Percentiles rank a stretch among this genome's conserved stretches.
These are phyloP conservation scores for Distichodus sexfasciatus DNA, from an alignment of 2,797 vertebrate species.

Conservation along the genomic window DNA sequence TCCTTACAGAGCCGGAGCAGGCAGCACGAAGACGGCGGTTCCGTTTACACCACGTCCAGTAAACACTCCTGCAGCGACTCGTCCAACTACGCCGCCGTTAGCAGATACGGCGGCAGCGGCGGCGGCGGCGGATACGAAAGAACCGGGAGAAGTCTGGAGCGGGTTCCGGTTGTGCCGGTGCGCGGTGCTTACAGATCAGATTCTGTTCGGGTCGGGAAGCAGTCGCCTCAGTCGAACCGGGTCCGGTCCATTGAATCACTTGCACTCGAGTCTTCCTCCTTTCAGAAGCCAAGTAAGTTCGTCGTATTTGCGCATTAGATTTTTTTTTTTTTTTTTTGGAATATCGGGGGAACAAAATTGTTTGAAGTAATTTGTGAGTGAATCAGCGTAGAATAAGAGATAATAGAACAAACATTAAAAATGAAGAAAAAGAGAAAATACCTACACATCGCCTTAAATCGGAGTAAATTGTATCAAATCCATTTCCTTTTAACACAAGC, in stretches of 20 bases:
- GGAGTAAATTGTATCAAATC: too few species aligned
- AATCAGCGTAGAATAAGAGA: too few species aligned
- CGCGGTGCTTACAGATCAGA: slow-evolving; percentile 55
- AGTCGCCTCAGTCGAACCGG: slow-evolving; percentile 60
- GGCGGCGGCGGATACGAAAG: slow-evolving; percentile 61
- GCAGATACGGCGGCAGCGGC: slow-evolving; percentile 50
- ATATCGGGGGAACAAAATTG: too few species aligned
- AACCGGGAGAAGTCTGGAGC: slow-evolving; percentile 64
- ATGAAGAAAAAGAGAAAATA: too few species aligned
- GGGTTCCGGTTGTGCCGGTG: slow-evolving; percentile 50
- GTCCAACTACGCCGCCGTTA: slow-evolving; percentile 23
- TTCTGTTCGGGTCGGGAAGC: slow-evolving; percentile 44
- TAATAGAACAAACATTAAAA: too few species aligned
- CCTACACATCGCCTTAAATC: too few species aligned
- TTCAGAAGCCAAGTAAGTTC: slow-evolving; percentile 58
- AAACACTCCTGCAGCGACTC: slow-evolving; percentile 20
- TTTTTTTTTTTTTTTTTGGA: too few species aligned
- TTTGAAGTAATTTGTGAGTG: too few species aligned
- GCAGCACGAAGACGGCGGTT: slow-evolving; percentile 52
- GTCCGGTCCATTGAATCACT: slow-evolving; percentile 71
- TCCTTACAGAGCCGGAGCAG: slow-evolving; percentile 59
- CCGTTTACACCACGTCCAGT: not conserved
- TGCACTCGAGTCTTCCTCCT: slow-evolving; percentile 65
- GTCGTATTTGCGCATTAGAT: too few species aligned
- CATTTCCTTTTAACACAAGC: too few species aligned